phyloP scores from a whole-genome alignment of 2,888 invertebrate genomes.

The Plebejus melissa region DNA sequence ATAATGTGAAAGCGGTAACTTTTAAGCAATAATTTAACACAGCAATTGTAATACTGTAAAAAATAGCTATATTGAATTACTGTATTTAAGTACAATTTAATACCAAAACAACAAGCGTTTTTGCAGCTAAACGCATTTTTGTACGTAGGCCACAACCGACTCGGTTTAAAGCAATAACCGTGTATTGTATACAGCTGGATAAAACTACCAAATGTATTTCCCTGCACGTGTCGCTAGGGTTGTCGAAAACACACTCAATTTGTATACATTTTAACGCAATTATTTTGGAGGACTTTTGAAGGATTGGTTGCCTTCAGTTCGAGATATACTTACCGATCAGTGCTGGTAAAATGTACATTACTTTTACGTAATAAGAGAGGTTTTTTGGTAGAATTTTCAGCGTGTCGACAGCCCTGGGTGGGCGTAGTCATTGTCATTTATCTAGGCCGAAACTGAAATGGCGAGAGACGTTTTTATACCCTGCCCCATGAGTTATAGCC shows the following conservation, averaged over 20 bases:
- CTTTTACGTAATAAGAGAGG: background rate
- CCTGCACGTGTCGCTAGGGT: conserved; percentile 7
- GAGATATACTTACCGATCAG: background rate
- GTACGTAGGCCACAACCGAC: no score
- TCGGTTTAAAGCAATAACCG: conserved; percentile 2
- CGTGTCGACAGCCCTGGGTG: background rate
- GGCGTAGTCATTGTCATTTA: conserved; percentile 43
- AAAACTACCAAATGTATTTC: conserved; percentile 17
- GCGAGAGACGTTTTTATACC: conserved; percentile 46
- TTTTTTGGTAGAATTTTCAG: background rate
- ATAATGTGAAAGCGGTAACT: no score
- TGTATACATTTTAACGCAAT: background rate
- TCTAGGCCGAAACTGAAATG: conserved; percentile 40
- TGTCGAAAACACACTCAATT: background rate
- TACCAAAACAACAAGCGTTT: no score
- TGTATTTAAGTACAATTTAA: no score
- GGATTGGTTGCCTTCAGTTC: background rate
- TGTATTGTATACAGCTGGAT: conserved; percentile 17
- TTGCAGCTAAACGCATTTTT: no score
- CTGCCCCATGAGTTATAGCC: conserved; percentile 41
- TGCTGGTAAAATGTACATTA: background rate
- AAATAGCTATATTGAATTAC: no score
- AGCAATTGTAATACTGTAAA: no score
- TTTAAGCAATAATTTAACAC: no score
- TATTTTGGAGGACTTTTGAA: background rate